Percentiles rank a stretch among this genome's conserved stretches.
Evolutionary conservation across 2,888 invertebrate genomes (phyloP).

Genomic region (Cephus sareptanus): DNA sequence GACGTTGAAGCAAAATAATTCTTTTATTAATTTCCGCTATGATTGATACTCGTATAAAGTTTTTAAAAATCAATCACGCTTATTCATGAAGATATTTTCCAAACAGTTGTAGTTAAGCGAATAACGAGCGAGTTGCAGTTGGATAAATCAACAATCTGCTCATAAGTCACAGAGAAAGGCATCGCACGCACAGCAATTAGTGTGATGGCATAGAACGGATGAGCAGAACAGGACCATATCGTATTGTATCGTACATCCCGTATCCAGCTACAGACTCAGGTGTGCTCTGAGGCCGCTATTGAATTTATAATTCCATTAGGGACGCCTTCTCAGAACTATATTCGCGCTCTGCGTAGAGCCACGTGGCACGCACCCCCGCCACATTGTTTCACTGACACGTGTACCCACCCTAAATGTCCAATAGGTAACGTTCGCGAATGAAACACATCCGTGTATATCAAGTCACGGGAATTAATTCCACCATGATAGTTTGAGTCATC

Average conservation of each 20-base stretch:
- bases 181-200: conserved; percentile 42
- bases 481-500: no score
- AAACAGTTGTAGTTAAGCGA: no score
- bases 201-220: conserved; percentile 37
- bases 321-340: conserved; percentile 29
- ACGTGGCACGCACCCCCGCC: conserved; percentile 23
- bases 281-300: conserved; percentile 45
- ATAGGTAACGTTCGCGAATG: no score
- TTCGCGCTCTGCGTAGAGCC: conserved; percentile 34
- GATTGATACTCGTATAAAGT: no score
- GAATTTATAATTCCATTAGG: conserved; percentile 59
- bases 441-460: no score
- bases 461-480: no score
- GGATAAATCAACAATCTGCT: neutral
- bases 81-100: no score
- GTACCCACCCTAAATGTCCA: neutral
- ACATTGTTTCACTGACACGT: conserved; percentile 17
- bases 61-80: no score
- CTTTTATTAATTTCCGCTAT: no score
- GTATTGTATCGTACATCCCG: neutral
- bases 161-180: neutral
- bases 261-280: conserved; percentile 46
- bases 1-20: no score
- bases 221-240: neutral
- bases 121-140: no score